These are phyloP conservation scores for Teleogryllus occipitalis DNA, from an alignment of 1,140 invertebrate species.

Conservation along the genomic window DNA sequence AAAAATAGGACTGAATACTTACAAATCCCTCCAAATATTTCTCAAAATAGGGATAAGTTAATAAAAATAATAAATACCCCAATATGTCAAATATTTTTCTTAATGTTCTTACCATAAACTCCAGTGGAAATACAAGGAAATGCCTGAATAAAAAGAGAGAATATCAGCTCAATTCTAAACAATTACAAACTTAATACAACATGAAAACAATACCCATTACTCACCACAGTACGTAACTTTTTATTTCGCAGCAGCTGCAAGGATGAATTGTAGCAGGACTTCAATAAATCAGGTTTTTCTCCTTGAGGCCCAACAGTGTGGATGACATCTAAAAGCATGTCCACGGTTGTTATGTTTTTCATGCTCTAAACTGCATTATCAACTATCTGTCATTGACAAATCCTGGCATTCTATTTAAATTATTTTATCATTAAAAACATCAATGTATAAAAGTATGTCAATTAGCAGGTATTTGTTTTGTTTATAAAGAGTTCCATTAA, in stretches of 20 bases:
- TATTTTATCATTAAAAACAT: background rate
- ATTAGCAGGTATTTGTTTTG: too few relatives aligned
- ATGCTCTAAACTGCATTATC: too few relatives aligned
- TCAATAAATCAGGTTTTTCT: constrained; percentile 53
- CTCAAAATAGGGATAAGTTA: background rate
- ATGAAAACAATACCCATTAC: constrained; percentile 18
- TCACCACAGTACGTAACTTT: constrained; percentile 53
- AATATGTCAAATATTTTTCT: background rate
- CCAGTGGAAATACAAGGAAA: constrained; percentile 85
- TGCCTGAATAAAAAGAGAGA: constrained; percentile 34
- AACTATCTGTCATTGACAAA: background rate
- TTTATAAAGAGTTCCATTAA: too few relatives aligned
- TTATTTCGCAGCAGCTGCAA: constrained; percentile 51
- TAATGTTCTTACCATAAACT: constrained; percentile 54
- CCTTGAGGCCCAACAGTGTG: constrained; percentile 75
- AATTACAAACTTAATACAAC: background rate
- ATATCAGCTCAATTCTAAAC: background rate
- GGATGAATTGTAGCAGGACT: constrained; percentile 60
- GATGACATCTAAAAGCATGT: constrained; percentile 59
- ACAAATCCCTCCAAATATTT: too few relatives aligned
- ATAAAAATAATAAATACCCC: background rate
- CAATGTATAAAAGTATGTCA: too few relatives aligned
- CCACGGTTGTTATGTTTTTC: too few relatives aligned
- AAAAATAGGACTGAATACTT: too few relatives aligned
- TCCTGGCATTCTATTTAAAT: background rate